Percentiles rank a stretch among this genome's conserved stretches.
phyloP scores from a whole-genome alignment of 2,797 vertebrate species.

The Erithacus rubecula region DNA sequence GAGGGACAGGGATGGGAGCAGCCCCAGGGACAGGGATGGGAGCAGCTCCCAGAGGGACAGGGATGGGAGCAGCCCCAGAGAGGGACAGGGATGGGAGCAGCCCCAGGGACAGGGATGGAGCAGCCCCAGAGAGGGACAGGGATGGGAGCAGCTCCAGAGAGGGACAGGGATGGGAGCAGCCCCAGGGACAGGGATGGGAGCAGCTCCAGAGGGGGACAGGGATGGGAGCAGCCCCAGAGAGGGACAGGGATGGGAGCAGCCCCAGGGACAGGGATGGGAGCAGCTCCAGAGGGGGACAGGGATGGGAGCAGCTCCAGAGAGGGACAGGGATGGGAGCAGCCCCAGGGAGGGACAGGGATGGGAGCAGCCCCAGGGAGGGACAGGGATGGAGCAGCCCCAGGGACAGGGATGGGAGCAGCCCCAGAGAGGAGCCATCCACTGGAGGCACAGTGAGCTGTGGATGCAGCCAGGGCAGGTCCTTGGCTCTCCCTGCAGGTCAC shows the following conservation, averaged over 20 bases:
- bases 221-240: neutral
- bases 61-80: too few relatives aligned
- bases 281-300: too few relatives aligned
- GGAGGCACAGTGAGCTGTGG: neutral
- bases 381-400: neutral
- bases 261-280: neutral
- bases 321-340: neutral
- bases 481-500: neutral
- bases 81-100: neutral
- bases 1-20: neutral
- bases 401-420: neutral
- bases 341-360: neutral
- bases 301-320: too few relatives aligned
- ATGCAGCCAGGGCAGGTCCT: neutral
- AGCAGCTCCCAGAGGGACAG: neutral
- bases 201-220: neutral
- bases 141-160: neutral
- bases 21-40: neutral
- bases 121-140: neutral
- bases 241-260: too few relatives aligned
- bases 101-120: neutral
- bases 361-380: neutral
- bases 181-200: too few relatives aligned
- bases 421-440: neutral
- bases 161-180: neutral